Conservation (phyloP, 2,113 vertebrate species). For the Elachura formosa region DNA sequence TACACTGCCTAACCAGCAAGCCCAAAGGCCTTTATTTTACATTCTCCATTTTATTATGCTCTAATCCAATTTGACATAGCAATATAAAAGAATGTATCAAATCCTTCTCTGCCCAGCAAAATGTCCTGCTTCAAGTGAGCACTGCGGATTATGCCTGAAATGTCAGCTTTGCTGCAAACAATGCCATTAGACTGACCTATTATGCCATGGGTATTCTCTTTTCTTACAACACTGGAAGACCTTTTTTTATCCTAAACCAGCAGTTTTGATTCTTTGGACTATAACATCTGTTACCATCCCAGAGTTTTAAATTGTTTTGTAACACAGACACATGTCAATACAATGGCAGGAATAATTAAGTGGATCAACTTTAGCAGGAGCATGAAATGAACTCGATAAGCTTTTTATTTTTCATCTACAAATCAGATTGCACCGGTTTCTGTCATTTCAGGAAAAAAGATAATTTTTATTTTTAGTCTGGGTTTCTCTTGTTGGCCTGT, state of each 20-base stretch:
- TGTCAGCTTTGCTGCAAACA: background rate
- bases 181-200: background rate
- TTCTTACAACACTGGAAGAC: background rate
- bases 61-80: slow-evolving; percentile 3
- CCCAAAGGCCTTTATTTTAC: background rate
- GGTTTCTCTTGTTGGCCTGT: background rate
- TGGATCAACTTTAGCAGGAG: background rate
- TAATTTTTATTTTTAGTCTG: background rate
- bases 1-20: background rate
- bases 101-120: slow-evolving; percentile 1
- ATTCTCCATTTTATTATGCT: background rate
- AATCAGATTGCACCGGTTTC: background rate
- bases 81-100: background rate
- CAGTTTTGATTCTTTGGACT: background rate
- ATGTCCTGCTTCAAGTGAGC: background rate
- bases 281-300: background rate
- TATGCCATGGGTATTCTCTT: background rate
- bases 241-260: background rate
- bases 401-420: background rate
- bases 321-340: rapidly evolving
- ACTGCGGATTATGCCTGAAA: background rate
- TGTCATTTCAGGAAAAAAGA: background rate
- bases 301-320: background rate
- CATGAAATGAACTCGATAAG: background rate
- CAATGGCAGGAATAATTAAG: slow-evolving; percentile 18